These are phyloP conservation scores for Hystrix brachyura DNA, from an alignment of 2,113 vertebrate species.

Conservation along the genomic window DNA sequence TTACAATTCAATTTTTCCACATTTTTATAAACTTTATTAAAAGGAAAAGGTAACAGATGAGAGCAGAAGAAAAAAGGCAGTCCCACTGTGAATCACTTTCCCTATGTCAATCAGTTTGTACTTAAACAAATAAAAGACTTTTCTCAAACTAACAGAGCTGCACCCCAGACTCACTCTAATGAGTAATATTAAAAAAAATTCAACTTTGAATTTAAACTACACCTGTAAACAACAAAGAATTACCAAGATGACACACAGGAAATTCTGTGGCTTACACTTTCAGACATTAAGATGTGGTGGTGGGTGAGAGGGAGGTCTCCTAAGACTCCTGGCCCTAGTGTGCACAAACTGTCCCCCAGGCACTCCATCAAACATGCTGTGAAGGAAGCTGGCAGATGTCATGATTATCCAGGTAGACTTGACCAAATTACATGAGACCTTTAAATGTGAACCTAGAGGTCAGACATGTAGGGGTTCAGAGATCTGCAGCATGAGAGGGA, in stretches of 20 bases:
- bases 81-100: background rate
- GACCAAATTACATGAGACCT: background rate
- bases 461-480: background rate
- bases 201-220: conserved; percentile 27
- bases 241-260: background rate
- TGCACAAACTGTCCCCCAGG: background rate
- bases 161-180: background rate
- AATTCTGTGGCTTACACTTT: conserved; percentile 37
- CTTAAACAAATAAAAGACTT: background rate
- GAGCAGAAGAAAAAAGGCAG: background rate
- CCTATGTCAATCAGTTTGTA: background rate
- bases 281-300: background rate
- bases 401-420: background rate
- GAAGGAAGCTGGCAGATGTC: background rate
- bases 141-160: conserved; percentile 11
- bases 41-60: conserved; percentile 43
- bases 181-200: conserved; percentile 31
- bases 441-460: conserved; percentile 24
- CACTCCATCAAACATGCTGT: background rate
- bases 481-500: background rate
- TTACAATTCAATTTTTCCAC: conserved; percentile 14
- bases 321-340: background rate
- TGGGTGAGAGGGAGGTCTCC: background rate
- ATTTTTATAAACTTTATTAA: conserved; percentile 38
- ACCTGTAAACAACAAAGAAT: conserved; percentile 33